Evolutionary conservation across 2,888 invertebrate species (phyloP).

Genomic region (Parasteatoda lunata): DNA sequence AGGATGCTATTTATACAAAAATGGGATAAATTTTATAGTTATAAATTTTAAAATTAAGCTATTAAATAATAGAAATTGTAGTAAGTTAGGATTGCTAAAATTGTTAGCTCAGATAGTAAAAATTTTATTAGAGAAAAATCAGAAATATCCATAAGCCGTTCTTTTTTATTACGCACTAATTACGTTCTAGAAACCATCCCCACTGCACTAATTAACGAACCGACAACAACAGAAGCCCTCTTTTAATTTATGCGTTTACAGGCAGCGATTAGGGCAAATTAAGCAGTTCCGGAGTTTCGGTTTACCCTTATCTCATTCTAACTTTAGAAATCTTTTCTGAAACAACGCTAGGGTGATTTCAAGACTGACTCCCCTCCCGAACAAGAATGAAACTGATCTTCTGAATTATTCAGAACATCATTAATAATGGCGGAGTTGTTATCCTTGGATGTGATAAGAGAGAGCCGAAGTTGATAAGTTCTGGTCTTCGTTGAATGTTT

Average conservation of each 20-base stretch:
- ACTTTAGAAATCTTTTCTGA: background rate
- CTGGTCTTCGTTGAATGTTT: conserved; percentile 51
- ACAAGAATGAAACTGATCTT: background rate
- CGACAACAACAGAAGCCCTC: conserved; percentile 10
- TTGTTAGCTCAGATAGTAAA: too few species aligned
- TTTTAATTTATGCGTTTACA: conserved; percentile 50
- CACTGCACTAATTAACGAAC: conserved; percentile 53
- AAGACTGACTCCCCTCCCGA: background rate
- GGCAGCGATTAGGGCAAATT: conserved; percentile 52
- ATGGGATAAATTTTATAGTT: too few species aligned
- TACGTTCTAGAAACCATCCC: background rate
- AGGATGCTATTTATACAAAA: too few species aligned
- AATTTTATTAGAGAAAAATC: too few species aligned
- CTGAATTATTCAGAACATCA: conserved; percentile 54
- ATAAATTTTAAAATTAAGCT: too few species aligned
- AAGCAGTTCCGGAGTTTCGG: conserved; percentile 29
- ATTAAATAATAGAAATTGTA: too few species aligned
- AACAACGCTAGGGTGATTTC: background rate
- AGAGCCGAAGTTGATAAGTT: conserved; percentile 33
- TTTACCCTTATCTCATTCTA: conserved; percentile 43
- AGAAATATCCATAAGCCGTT: too few species aligned
- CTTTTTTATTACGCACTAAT: conserved; percentile 43
- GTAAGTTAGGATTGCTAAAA: too few species aligned
- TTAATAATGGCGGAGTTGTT: conserved; percentile 34
- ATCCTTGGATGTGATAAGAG: conserved; percentile 34